A percentile compares a stretch with the other conserved stretches of the same genome.
Conservation (phyloP, 2,797 vertebrate genomes). For the Phataginus tricuspis region DNA sequence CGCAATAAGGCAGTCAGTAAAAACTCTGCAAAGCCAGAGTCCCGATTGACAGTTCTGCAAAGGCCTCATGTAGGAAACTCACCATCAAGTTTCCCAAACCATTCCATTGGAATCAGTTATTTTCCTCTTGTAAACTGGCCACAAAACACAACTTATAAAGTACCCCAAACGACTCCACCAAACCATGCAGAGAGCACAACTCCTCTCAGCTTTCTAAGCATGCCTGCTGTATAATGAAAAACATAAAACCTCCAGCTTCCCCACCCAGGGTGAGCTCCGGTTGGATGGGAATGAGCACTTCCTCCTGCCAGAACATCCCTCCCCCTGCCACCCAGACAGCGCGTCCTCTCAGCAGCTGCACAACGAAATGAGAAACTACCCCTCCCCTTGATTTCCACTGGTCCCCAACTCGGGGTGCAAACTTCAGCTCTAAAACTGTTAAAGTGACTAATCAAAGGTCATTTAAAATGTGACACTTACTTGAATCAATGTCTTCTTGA, state of each 20-base stretch:
- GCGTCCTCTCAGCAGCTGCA: conserved; percentile 28
- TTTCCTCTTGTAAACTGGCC: conserved; percentile 72
- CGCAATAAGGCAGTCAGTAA: background rate
- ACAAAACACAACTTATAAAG: conserved; percentile 68
- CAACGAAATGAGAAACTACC: background rate
- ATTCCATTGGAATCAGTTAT: background rate
- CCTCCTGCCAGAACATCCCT: background rate
- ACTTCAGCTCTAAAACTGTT: conserved; percentile 57
- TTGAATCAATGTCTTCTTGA: conserved; percentile 88
- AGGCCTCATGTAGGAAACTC: conserved; percentile 35
- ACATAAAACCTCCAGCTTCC: conserved; percentile 55
- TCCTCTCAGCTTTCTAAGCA: conserved; percentile 63
- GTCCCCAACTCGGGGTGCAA: conserved; percentile 44
- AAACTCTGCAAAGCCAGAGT: background rate
- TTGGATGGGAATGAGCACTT: background rate
- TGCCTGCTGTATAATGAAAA: conserved; percentile 64
- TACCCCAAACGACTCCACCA: conserved; percentile 39
- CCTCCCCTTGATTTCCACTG: conserved; percentile 63
- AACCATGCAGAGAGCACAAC: conserved; percentile 44
- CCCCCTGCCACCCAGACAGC: conserved; percentile 31
- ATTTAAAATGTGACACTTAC: conserved; percentile 88
- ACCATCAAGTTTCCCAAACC: background rate
- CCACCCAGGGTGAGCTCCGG: accelerated
- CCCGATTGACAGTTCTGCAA: background rate
- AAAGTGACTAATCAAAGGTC: conserved; percentile 83